Base-by-base conservation (phyloP, 2,797 vertebrate species). In the Knipowitschia caucasica region DNA sequence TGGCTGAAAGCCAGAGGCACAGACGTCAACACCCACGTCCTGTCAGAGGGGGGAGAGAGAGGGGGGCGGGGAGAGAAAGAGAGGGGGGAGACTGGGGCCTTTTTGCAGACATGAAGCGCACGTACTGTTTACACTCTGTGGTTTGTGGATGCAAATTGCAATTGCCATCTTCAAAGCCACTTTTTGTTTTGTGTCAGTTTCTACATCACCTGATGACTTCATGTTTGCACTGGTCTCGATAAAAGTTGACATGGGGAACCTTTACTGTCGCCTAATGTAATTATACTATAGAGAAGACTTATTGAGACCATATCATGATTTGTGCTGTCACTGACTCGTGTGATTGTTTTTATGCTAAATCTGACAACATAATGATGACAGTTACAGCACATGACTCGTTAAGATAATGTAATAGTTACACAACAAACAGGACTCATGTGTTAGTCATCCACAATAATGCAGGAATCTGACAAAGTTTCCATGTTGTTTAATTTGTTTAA, bases 401-500 rank as follows among this genome's bases (percentile, higher is more conserved):
- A 30, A 30, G 0, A 30, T 30, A 6, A 30, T 1, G 27, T 30
- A 7, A 30, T 10, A 7, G 27, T 29, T 29, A 30, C 10, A 18
- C 18, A 47, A 47, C 6, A 10, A 12, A n/a, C n/a, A n/a, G n/a
- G n/a, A n/a, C n/a, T n/a, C n/a, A n/a, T n/a, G n/a, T n/a, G n/a
- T n/a, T n/a, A n/a, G n/a, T n/a, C n/a, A n/a, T n/a, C n/a, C n/a
- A n/a, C n/a, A n/a, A n/a, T n/a, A 30, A 30, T 30, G 5, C 27
- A 18, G 58, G 66, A 73, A 77, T 83, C 60, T 75, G 34, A 25
- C 57, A 82, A 77, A 82, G 63, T 88, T 89, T 90, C 85, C 86
- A 89, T 90, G 84, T 86, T 87, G 77, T 69, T 81, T 75, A 11
- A 14, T 34, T 67, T 77, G 57, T 86, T 85, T 79, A 79, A 84